Conservation (phyloP, 2,797 vertebrate genomes). For the Antennarius maculatus region DNA sequence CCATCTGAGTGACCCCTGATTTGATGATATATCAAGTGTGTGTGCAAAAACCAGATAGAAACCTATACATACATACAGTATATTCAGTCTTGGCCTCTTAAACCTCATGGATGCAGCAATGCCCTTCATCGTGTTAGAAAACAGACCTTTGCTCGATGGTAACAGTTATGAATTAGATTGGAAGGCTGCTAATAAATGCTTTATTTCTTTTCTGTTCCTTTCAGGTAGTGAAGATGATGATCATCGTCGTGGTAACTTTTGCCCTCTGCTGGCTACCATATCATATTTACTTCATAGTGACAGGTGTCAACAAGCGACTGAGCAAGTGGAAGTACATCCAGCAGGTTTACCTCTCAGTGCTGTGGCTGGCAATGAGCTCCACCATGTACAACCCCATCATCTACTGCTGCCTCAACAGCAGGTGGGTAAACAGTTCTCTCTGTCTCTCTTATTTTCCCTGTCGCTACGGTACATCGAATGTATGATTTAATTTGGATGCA, state of each 20-base stretch:
- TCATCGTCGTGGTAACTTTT: conserved; percentile 93
- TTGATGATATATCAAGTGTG: no score
- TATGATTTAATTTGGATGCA: conserved; percentile 42
- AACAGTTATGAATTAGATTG: neutral
- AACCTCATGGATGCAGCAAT: no score
- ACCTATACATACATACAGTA: no score
- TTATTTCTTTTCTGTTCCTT: neutral
- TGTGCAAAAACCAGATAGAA: no score
- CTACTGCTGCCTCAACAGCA: conserved; percentile 97
- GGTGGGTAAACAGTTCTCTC: conserved; percentile 75
- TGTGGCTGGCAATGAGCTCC: conserved; percentile 98
- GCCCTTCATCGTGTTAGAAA: no score
- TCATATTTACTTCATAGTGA: conserved; percentile 91
- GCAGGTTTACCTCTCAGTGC: conserved; percentile 92
- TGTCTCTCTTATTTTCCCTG: no score
- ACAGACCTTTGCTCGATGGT: no score
- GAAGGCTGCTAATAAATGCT: neutral
- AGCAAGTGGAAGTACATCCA: conserved; percentile 93
- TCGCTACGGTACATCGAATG: neutral
- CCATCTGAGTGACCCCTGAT: no score
- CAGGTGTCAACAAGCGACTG: conserved; percentile 85
- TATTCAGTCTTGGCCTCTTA: no score
- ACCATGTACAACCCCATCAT: conserved; percentile 99
- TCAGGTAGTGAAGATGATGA: conserved; percentile 99
- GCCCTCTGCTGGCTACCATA: conserved; percentile 96